Conservation (phyloP, 1,140 invertebrate species). For the Wiebesia pumilae region DNA sequence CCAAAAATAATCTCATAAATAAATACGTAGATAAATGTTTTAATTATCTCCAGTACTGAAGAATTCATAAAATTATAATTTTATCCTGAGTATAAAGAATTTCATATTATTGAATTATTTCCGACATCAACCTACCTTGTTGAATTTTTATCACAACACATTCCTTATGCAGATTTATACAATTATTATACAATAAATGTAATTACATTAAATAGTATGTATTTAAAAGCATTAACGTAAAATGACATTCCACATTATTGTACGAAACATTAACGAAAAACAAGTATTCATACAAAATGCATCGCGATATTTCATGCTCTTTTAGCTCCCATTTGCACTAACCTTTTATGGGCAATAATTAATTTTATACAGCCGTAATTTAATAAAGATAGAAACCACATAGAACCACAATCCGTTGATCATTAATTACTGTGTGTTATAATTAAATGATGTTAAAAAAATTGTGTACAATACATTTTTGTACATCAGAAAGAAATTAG, state of each 20-base stretch:
- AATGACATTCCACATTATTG: background rate
- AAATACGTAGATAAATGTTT: no score
- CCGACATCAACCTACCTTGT: background rate
- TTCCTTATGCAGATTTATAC: background rate
- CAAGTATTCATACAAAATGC: background rate
- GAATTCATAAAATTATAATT: background rate
- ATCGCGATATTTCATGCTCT: constrained; percentile 11
- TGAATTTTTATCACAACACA: background rate
- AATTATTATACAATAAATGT: background rate
- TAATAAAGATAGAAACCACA: background rate
- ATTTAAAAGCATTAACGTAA: background rate
- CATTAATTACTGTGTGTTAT: background rate
- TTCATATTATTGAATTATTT: background rate
- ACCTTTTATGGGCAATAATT: background rate
- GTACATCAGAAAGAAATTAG: background rate
- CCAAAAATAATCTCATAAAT: no score
- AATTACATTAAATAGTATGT: background rate
- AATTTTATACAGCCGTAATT: background rate
- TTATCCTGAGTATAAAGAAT: background rate
- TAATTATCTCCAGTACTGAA: background rate
- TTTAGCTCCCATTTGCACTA: background rate
- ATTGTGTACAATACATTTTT: background rate
- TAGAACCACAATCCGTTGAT: no score
- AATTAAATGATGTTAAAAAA: background rate
- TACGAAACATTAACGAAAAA: background rate